Conservation (phyloP, 2,113 vertebrate genomes). For the Sakesphorus luctuosus region DNA sequence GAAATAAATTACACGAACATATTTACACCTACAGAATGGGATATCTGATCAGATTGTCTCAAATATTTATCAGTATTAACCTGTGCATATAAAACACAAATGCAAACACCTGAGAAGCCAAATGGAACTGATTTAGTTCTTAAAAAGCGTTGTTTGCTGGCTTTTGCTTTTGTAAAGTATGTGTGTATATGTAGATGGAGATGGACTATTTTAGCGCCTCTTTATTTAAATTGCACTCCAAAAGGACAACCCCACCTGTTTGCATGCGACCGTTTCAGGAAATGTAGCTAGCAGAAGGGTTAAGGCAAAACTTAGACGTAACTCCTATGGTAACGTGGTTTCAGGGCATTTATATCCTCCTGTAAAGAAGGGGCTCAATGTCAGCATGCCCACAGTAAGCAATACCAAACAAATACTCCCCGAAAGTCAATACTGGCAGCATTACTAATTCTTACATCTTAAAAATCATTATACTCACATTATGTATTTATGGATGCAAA, state of each 20-base stretch:
- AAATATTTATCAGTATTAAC: neutral
- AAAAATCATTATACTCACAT: neutral
- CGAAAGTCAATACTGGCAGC: neutral
- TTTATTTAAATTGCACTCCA: neutral
- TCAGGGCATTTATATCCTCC: neutral
- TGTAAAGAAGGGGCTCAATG: neutral
- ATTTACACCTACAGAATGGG: neutral
- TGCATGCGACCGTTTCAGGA: neutral
- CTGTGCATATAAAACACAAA: neutral
- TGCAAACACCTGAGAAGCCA: neutral
- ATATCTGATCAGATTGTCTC: neutral
- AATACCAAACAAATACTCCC: neutral
- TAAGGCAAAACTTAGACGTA: neutral
- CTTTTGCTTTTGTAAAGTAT: neutral
- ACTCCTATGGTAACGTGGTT: neutral
- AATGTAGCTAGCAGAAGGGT: neutral
- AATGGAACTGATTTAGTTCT: neutral
- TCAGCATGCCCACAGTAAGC: neutral
- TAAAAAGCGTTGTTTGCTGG: neutral
- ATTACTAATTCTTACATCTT: neutral
- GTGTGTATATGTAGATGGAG: neutral
- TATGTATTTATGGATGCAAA: neutral
- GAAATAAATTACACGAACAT: neutral
- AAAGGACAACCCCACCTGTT: neutral
- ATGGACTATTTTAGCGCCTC: neutral